phyloP scores from a whole-genome alignment of 2,888 invertebrate genomes.

The Terebella lapidaria region DNA sequence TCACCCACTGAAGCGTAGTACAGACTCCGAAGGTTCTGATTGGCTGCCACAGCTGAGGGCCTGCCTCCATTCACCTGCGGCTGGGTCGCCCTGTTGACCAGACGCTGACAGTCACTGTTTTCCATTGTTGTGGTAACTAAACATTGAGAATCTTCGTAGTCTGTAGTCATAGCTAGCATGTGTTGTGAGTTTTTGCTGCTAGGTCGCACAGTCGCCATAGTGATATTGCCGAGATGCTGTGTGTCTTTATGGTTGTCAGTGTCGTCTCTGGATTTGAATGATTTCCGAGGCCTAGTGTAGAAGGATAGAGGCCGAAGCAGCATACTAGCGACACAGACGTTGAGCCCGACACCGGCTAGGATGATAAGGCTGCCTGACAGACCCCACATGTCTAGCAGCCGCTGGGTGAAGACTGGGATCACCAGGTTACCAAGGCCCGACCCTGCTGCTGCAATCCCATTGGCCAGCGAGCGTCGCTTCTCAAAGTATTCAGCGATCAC shows the following conservation, averaged over 20 bases:
- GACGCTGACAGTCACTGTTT: neutral
- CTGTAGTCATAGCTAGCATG: neutral
- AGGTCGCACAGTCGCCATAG: neutral
- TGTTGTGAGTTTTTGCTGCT: too few species aligned
- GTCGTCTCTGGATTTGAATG: neutral
- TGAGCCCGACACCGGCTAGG: conserved; percentile 15
- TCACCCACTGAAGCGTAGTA: neutral
- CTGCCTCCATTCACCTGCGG: too few species aligned
- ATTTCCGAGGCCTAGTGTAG: neutral
- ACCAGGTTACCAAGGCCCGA: conserved; percentile 30
- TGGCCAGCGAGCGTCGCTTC: conserved; percentile 29
- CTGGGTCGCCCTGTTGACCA: neutral
- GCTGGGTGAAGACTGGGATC: conserved; percentile 26
- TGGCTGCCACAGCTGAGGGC: neutral
- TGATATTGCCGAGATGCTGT: neutral
- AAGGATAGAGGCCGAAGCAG: conserved; percentile 15
- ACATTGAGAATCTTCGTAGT: too few species aligned
- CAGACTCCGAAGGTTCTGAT: neutral
- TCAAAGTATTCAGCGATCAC: conserved; percentile 35
- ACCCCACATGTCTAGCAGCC: conserved; percentile 15
- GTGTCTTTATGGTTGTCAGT: neutral
- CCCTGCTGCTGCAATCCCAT: conserved; percentile 31
- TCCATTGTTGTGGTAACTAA: neutral
- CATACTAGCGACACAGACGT: conserved; percentile 19
- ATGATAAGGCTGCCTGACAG: conserved; percentile 17